Conservation (phyloP, 2,797 vertebrate species). For the Crocidura indochinensis region DNA sequence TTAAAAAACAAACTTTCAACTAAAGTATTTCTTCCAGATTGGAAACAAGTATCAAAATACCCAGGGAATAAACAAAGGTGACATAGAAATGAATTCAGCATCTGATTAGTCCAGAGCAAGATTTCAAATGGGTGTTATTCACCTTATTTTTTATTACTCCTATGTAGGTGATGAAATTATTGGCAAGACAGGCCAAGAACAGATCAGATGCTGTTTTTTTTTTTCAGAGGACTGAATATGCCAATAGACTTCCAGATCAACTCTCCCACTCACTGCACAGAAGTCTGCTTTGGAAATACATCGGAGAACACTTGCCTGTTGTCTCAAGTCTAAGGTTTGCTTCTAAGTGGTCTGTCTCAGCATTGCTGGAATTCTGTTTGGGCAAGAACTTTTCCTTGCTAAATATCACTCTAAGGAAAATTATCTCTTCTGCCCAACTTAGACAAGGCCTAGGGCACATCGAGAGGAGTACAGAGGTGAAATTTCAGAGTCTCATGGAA, state of each 20-base stretch:
- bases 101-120: background rate
- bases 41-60: background rate
- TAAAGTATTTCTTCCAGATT: background rate
- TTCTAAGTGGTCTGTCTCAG: background rate
- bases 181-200: background rate
- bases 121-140: background rate
- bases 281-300: background rate
- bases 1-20: conserved; percentile 16
- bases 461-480: too few species aligned
- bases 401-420: background rate
- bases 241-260: background rate
- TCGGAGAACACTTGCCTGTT: background rate
- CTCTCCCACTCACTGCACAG: background rate
- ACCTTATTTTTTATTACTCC: conserved; percentile 14
- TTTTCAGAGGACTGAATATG: conserved; percentile 11
- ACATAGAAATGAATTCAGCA: background rate
- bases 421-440: background rate
- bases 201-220: background rate
- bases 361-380: background rate
- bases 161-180: background rate
- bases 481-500: background rate
- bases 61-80: conserved; percentile 21
- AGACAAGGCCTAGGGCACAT: background rate
- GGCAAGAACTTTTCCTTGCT: background rate
- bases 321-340: conserved; percentile 8